These are phyloP conservation scores for Brachionus manjavacas DNA, from an alignment of 1,140 invertebrate genomes.

Conservation along the genomic window DNA sequence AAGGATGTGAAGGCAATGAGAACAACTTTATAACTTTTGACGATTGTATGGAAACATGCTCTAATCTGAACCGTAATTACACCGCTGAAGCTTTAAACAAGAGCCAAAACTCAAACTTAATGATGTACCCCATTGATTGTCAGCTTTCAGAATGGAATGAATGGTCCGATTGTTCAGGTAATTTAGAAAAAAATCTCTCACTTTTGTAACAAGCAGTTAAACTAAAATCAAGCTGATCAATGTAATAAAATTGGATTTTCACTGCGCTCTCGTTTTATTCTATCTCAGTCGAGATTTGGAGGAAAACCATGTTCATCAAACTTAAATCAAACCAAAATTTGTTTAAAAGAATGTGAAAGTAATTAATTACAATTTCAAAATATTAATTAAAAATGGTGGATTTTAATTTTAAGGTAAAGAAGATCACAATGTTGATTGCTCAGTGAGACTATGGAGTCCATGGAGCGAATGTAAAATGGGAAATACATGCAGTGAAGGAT, in stretches of 20 bases:
- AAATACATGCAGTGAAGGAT: slow-evolving; percentile 8
- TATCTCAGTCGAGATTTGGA: not conserved
- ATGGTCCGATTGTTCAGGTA: slow-evolving; percentile 37
- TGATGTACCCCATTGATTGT: slow-evolving; percentile 35
- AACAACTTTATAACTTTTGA: slow-evolving; percentile 51
- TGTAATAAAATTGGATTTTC: slow-evolving; percentile 4
- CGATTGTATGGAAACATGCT: slow-evolving; percentile 6
- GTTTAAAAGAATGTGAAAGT: not conserved
- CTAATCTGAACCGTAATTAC: not conserved
- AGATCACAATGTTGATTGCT: not conserved
- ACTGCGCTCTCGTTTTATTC: not conserved
- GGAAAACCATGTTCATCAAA: not conserved
- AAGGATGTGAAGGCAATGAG: slow-evolving; percentile 53
- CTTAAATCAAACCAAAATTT: slow-evolving; percentile 27
- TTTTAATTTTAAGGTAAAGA: not conserved
- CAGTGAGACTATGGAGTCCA: not conserved
- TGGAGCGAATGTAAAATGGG: slow-evolving; percentile 36
- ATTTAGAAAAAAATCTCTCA: not conserved
- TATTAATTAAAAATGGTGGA: not conserved
- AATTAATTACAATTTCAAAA: not conserved
- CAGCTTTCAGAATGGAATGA: slow-evolving; percentile 26
- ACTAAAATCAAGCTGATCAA: not conserved
- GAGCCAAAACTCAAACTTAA: not conserved
- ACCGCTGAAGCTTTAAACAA: not conserved
- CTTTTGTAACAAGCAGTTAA: not conserved